Evolutionary conservation across 1,140 invertebrate genomes (phyloP), one percentile per base, ranked within the genome.

Genomic region (Pygmarrhopalites habei): DNA sequence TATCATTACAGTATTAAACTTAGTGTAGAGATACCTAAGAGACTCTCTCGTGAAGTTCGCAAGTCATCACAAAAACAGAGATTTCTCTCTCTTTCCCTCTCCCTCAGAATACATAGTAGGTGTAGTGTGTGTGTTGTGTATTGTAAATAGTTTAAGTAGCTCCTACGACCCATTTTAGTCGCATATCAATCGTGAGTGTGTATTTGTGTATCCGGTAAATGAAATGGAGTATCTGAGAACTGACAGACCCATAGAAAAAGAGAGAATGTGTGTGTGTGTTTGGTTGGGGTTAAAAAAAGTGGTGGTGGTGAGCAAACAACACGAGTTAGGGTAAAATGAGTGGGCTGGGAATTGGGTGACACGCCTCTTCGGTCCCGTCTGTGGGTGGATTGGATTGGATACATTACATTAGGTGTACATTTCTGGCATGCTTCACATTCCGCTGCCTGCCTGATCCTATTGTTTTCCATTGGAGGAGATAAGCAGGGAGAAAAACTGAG

Each of bases 311-410:
- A 25, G 29, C 23, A 56, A 30, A 32, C 21, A 44, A 59, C 2
- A 47, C 30, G 39, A 43, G 43, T 28, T 43, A 59, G 43, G 25
- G 39, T 43, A 46, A 59, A 47, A 32, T 59, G 57, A 59, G 57
- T 59, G 57, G 57, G 57, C 57, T 46, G 25, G 57, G 43, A 59
- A 59, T 59, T 59, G 29, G 57, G 43, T 59, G 57, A 59, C 57
- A 59, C 57, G 57, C 57, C 57, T 59, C 57, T 59, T 59, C 57
- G 15, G 25, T 59, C n/a, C n/a, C n/a, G 57, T 59, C 43, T 25
- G 39, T 59, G 57, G 57, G 57, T 43, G 57, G 57, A 47, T 59
- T 46, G 53, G 53, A 56, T 35, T n/a, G n/a, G n/a, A 56, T 56
- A 56, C 53, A 56, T 56, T 56, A 56, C 53, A 56, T 41, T 39